Base-by-base conservation (phyloP, 2,888 invertebrate genomes). In the Caradrina clavipalpis region DNA sequence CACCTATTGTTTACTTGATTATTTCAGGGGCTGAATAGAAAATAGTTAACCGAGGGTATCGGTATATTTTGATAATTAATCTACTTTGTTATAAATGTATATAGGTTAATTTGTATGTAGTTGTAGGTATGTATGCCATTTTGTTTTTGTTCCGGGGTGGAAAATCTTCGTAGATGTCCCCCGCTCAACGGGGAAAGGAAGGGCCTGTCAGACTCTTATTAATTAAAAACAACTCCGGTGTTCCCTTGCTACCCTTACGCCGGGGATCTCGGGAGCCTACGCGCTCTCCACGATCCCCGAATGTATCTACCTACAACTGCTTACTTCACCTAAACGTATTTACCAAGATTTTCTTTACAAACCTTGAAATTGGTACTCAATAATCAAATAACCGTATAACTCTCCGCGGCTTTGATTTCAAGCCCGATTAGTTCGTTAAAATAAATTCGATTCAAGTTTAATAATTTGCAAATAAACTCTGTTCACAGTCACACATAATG, bases 1-100 rank as follows among this genome's bases (percentile, higher is more conserved):
- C 53, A 21, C 56, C 56, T 42, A 76, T 70, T 75, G 63, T 75
- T 60, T 64, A 15, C 60, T 75, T 76, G 58, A 68, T 74, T 74
- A 56, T 45, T 61, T 55, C 11, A 74, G 50, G 19, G 22, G 49
- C 45, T 58, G 58, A 75, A 76, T 75, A 61, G 63, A 69, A 64
- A 50, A 10, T 13, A 50, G 49, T 56, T 57, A 57, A 47, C 59
- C 15, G 22, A 51, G 19, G 56, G 49, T 63, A 70, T 7, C n/a
- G 17, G 22, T n/a, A n/a, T n/a, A n/a, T n/a, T n/a, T n/a, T n/a
- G n/a, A n/a, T n/a, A n/a, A 51, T 19, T 61, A 45, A 31, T n/a
- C 22, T 67, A 49, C 53, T 59, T 31, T 54, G 47, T 67, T 42
- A 21, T 5, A 22, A 57, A 35, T 45, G 35, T 68, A 31, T 39